Percentiles rank a stretch among this genome's conserved stretches.
phyloP scores from a whole-genome alignment of 2,888 invertebrate genomes.

The Leptopilina syphax region DNA sequence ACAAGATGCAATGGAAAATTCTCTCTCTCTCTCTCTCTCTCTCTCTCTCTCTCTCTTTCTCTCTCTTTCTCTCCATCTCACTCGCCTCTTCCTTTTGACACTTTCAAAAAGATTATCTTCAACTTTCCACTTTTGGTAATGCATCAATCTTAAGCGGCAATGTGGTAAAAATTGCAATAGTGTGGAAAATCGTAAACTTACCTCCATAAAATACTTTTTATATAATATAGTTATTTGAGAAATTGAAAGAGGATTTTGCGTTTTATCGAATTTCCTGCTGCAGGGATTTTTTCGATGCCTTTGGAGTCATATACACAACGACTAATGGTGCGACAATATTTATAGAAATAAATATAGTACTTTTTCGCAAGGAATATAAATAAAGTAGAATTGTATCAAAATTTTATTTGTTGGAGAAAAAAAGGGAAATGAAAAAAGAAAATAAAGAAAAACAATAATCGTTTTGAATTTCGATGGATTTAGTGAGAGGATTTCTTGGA shows the following conservation, averaged over 20 bases:
- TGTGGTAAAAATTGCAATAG: too few relatives aligned
- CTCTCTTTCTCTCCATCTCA: neutral
- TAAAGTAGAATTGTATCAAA: too few relatives aligned
- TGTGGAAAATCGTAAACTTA: too few relatives aligned
- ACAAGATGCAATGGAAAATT: neutral
- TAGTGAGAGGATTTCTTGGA: slow-evolving; percentile 4
- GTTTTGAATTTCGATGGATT: slow-evolving; percentile 13
- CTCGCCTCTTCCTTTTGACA: neutral
- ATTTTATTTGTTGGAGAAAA: neutral
- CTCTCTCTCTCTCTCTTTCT: neutral
- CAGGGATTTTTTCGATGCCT: too few relatives aligned
- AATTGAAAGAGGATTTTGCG: too few relatives aligned
- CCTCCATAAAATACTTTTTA: too few relatives aligned
- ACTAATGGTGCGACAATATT: too few relatives aligned
- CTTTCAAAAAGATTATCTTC: neutral
- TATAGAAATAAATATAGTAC: too few relatives aligned
- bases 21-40: neutral
- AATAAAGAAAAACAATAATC: neutral
- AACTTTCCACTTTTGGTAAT: neutral
- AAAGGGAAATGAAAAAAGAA: neutral
- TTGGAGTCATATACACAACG: too few relatives aligned
- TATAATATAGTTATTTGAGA: too few relatives aligned
- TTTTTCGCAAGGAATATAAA: too few relatives aligned
- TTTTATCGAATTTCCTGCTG: too few relatives aligned
- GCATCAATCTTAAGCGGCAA: neutral